Base-by-base conservation (phyloP, 2,888 invertebrate genomes). In the Agrotis exclamationis region DNA sequence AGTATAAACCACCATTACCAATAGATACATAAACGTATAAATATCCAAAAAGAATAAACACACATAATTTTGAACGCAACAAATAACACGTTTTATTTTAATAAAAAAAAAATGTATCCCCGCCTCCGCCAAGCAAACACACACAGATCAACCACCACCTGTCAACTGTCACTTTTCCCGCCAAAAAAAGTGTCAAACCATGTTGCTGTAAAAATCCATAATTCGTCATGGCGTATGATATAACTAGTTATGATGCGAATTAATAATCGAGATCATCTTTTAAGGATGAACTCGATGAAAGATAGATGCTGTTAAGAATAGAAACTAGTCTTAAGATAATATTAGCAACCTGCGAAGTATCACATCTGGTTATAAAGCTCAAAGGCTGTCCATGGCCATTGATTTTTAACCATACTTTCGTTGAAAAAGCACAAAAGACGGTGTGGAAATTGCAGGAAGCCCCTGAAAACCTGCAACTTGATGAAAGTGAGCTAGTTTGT, bases 61-160 rank as follows among this genome's bases (percentile, higher is more conserved):
- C 74, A 84, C 73, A 74, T 44, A 66, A 81, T 81, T 83, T 85
- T 64, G 79, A 83, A 79, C 67, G 62, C 58, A 76, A 83, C 75
- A 66, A 57, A 28, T 18, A 70, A 70, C 48, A 75, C 28, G 63
- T 59, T 63, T 81, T 77, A 76, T 74, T 79, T 78, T 63, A 16
- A 9, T 39, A 22, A 22, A 39, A 54, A 66, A 58, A 69, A 65
- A 54, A 18, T n/a, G 18, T 24, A 57, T 22, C 5, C 56, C 67
- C 50, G 47, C 64, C 64, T 77, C 77, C 63, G 60, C 64, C 67
- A 72, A 68, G 57, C 76, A 76, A 58, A 79, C 54, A 72, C 60
- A 80, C 79, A 81, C 47, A 72, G 67, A 71, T 71, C 77, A 39
- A 80, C 83, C 85, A 70, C 70, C 85, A 85, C 84, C 85, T 85